phyloP scores from a whole-genome alignment of 1,140 invertebrate genomes.

The Zaprionus gabonicus region DNA sequence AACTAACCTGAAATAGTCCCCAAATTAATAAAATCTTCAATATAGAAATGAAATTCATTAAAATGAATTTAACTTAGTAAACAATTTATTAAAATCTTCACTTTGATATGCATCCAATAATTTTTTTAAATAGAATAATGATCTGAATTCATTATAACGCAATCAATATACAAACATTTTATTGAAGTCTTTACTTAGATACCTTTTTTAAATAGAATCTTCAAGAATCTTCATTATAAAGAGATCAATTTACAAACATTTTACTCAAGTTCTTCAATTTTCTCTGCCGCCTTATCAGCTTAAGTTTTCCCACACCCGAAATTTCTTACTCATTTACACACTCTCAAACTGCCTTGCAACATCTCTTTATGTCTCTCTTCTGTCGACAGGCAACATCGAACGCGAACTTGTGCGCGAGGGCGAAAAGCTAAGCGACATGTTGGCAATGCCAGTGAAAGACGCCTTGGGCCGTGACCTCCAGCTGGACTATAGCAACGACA shows the following conservation, averaged over 20 bases:
- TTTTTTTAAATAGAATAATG: too few relatives aligned
- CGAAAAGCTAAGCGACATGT: conserved; percentile 91
- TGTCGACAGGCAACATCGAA: conserved; percentile 86
- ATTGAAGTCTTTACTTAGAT: too few relatives aligned
- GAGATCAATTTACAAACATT: too few relatives aligned
- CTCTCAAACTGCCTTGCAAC: conserved; percentile 20
- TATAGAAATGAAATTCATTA: too few relatives aligned
- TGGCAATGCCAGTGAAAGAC: conserved; percentile 92
- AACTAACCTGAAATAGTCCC: too few relatives aligned
- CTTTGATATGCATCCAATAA: too few relatives aligned
- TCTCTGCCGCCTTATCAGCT: neutral
- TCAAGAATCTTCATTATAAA: neutral
- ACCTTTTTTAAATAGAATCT: neutral
- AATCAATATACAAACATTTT: too few relatives aligned
- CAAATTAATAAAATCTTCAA: too few relatives aligned
- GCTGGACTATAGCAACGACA: conserved; percentile 90
- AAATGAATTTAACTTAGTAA: too few relatives aligned
- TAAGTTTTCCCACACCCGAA: neutral
- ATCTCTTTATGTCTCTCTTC: neutral
- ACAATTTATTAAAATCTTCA: too few relatives aligned
- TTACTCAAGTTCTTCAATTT: neutral
- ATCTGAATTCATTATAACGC: too few relatives aligned
- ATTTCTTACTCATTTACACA: neutral
- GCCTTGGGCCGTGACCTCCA: conserved; percentile 90
- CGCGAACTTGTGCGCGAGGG: conserved; percentile 90